Evolutionary conservation across 2,113 vertebrate species (phyloP).

Genomic region (Rhabdomys dilectus): DNA sequence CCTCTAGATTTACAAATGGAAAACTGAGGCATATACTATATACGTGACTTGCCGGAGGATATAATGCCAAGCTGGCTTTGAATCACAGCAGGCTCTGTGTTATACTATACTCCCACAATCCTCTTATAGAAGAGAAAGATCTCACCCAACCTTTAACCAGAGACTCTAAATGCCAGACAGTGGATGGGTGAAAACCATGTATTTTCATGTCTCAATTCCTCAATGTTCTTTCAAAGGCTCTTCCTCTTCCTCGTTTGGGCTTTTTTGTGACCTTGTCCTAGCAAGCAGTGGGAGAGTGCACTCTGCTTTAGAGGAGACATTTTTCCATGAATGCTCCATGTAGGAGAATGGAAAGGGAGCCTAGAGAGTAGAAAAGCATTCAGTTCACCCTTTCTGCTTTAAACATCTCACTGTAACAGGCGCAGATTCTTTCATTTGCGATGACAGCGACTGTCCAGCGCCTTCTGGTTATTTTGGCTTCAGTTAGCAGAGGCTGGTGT

Average conservation of each 20-base stretch:
- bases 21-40: neutral
- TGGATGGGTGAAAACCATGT: neutral
- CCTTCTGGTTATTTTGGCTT: slow-evolving; percentile 59
- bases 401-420: slow-evolving; percentile 33
- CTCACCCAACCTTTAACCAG: neutral
- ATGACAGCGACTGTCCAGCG: slow-evolving; percentile 40
- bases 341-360: slow-evolving; percentile 18
- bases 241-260: neutral
- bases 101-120: neutral
- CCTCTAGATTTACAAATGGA: neutral
- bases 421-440: neutral
- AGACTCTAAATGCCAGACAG: neutral
- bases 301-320: neutral
- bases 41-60: neutral
- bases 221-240: neutral
- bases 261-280: neutral
- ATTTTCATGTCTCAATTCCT: neutral
- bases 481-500: neutral
- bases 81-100: neutral
- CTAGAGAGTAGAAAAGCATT: neutral
- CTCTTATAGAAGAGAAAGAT: neutral
- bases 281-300: neutral
- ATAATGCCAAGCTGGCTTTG: neutral
- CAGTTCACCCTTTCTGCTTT: slow-evolving; percentile 25
- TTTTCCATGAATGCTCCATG: neutral